Evolutionary conservation across 1,140 invertebrate species (phyloP).

Genomic region (Pogonus chalceus): DNA sequence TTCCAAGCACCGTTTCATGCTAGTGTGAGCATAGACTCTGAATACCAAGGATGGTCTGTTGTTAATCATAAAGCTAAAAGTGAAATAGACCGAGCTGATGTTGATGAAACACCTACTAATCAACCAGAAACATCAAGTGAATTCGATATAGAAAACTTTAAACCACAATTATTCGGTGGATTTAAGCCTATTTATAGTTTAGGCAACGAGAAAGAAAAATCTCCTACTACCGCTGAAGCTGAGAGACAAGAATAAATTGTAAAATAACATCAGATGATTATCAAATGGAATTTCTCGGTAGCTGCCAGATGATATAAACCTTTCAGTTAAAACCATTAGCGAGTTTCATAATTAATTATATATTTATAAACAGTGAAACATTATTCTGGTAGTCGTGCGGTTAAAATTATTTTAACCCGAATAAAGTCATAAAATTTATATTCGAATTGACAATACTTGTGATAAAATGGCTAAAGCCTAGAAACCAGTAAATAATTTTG

Average conservation of each 20-base stretch:
- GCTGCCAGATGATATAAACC: too few species aligned
- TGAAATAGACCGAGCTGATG: slow-evolving; percentile 21
- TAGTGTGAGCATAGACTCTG: slow-evolving; percentile 46
- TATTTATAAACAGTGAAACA: too few species aligned
- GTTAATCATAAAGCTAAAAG: slow-evolving; percentile 35
- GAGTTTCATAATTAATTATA: too few species aligned
- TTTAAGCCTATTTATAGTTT: slow-evolving; percentile 53
- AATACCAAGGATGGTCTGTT: slow-evolving; percentile 52
- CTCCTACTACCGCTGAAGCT: slow-evolving; percentile 14
- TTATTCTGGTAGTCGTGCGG: too few species aligned
- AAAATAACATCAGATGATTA: too few species aligned
- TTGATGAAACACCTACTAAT: slow-evolving; percentile 30
- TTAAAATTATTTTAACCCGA: too few species aligned
- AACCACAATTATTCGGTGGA: slow-evolving; percentile 56
- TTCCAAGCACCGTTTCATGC: slow-evolving; percentile 63
- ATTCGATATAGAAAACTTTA: slow-evolving; percentile 57
- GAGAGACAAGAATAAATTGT: slow-evolving; percentile 20
- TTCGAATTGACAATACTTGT: slow-evolving; percentile 1
- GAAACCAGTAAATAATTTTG: background rate
- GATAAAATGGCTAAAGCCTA: background rate
- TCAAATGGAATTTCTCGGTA: too few species aligned
- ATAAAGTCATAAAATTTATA: too few species aligned
- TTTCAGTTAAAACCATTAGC: too few species aligned
- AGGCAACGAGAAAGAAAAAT: slow-evolving; percentile 20
- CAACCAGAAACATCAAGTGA: slow-evolving; percentile 26